Percentiles rank a stretch among this genome's conserved stretches.
Conservation (phyloP, 2,797 vertebrate genomes). For the Myotis vivesi region DNA sequence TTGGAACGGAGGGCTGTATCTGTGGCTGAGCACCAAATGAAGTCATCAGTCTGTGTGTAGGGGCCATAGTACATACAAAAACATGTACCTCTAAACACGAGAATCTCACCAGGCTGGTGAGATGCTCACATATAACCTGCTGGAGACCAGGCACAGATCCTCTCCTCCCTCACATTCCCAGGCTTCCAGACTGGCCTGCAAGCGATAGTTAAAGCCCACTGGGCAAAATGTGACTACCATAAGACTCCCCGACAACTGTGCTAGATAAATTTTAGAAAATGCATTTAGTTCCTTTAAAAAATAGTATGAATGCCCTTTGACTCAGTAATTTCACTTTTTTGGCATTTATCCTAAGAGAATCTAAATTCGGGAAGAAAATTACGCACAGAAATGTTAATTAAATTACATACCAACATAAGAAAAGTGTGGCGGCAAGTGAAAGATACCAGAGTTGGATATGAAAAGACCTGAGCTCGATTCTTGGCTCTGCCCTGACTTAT, state of each 20-base stretch:
- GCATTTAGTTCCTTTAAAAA: neutral
- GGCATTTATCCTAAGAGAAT: neutral
- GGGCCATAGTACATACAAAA: neutral
- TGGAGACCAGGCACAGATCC: neutral
- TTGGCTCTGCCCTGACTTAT: neutral
- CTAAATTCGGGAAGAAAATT: neutral
- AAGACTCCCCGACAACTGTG: neutral
- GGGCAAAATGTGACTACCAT: neutral
- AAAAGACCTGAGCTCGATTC: neutral
- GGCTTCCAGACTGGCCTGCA: neutral
- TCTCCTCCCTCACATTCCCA: no score
- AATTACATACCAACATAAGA: neutral
- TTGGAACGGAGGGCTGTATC: neutral
- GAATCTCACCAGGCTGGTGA: neutral
- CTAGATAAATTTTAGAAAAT: neutral
- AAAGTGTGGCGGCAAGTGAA: neutral
- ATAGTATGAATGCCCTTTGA: neutral
- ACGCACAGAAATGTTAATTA: neutral
- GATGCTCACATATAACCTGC: accelerated
- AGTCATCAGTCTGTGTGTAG: neutral
- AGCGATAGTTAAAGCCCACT: neutral
- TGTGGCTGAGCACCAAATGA: neutral
- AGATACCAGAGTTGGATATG: neutral
- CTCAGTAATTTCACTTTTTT: neutral
- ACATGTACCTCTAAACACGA: neutral